Evolutionary conservation across 2,888 invertebrate species (phyloP).

Genomic region (Sphaeridia pumilis): DNA sequence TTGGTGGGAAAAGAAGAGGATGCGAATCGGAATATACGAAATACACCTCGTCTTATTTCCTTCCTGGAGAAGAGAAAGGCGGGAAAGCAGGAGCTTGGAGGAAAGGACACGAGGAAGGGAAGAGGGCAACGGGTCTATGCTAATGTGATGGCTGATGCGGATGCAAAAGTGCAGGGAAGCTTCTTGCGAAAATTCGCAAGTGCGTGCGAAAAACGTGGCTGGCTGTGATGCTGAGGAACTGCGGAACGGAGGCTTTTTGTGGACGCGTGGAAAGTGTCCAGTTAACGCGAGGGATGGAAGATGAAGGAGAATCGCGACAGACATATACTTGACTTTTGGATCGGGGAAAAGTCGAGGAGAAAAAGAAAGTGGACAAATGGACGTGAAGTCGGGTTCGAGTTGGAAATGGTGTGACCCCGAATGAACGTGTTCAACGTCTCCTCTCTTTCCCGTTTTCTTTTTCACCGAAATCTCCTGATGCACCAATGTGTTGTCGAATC

Average conservation of each 20-base stretch:
- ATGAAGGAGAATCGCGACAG: no score
- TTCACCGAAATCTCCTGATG: constrained; percentile 14
- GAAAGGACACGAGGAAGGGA: no score
- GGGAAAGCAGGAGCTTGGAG: no score
- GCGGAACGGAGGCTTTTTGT: not conserved
- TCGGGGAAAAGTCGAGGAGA: no score
- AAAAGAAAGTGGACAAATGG: constrained; percentile 9
- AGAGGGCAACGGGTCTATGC: no score
- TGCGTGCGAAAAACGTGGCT: not conserved
- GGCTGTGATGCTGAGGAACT: not conserved
- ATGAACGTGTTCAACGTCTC: constrained; percentile 14
- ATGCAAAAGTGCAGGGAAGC: no score
- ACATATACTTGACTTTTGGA: no score
- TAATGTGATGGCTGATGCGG: no score
- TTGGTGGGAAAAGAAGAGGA: no score
- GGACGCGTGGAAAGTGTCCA: not conserved
- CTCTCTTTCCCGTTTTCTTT: constrained; percentile 13
- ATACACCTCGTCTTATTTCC: no score
- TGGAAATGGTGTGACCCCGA: constrained; percentile 10
- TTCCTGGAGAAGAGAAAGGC: no score
- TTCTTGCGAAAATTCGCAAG: not conserved
- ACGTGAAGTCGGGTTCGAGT: not conserved
- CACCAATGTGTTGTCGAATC: constrained; percentile 21
- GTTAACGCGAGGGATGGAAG: not conserved
- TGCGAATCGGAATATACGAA: no score